These are phyloP conservation scores for Polyploca ridens DNA, from an alignment of 2,888 invertebrate species.

Conservation along the genomic window DNA sequence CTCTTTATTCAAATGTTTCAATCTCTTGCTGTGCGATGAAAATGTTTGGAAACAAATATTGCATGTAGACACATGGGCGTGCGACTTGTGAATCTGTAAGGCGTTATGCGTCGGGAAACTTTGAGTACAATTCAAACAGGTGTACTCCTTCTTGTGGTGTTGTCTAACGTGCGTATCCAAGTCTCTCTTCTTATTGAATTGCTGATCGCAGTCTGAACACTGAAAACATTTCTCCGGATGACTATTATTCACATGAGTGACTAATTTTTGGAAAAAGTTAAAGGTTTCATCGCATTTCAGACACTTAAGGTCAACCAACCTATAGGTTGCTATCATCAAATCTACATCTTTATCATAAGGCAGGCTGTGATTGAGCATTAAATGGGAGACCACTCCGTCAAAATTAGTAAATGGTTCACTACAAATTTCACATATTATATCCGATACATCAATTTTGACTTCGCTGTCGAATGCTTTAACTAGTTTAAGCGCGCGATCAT, in stretches of 20 bases:
- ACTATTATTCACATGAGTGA: constrained; percentile 58
- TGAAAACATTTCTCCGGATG: constrained; percentile 54
- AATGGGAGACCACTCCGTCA: constrained; percentile 52
- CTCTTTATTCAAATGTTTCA: constrained; percentile 63
- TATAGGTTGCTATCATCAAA: constrained; percentile 51
- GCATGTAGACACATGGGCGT: constrained; percentile 60
- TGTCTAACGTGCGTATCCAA: constrained; percentile 51
- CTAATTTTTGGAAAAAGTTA: constrained; percentile 53
- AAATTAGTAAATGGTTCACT: constrained; percentile 39
- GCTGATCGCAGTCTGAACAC: constrained; percentile 57
- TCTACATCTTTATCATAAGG: constrained; percentile 52
- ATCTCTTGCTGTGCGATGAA: constrained; percentile 49
- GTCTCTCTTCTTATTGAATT: constrained; percentile 62
- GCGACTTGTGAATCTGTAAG: constrained; percentile 56
- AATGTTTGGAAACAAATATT: constrained; percentile 66
- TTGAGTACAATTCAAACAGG: constrained; percentile 55
- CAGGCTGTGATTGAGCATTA: constrained; percentile 56
- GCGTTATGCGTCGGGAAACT: constrained; percentile 47
- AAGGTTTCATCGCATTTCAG: constrained; percentile 55
- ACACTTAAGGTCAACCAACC: constrained; percentile 64
- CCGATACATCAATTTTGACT: constrained; percentile 71
- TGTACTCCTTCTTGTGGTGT: constrained; percentile 55
- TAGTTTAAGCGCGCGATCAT: constrained; percentile 56
- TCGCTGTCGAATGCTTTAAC: constrained; percentile 62
- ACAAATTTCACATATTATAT: constrained; percentile 62